phyloP scores from a whole-genome alignment of 2,797 vertebrate species.

The Rachycentron canadum region DNA sequence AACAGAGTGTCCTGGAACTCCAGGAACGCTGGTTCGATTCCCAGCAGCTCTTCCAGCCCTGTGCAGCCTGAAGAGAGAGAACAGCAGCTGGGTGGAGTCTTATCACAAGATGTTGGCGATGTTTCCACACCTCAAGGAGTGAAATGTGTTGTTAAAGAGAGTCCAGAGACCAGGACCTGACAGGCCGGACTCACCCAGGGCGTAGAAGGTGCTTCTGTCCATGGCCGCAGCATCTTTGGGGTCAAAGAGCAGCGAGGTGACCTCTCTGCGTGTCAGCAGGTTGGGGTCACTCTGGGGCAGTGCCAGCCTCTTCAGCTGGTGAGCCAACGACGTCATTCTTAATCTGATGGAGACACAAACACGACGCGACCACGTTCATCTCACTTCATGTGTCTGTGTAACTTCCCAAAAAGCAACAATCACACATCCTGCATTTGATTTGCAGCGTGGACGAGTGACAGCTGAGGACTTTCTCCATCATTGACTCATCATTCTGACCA shows the following conservation, averaged over 20 bases:
- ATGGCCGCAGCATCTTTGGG: conserved; percentile 91
- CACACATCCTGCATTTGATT: too few species aligned
- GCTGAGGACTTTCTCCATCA: too few species aligned
- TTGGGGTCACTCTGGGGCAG: conserved; percentile 91
- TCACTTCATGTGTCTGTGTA: neutral
- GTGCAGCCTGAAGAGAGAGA: conserved; percentile 88
- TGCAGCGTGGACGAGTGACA: too few species aligned
- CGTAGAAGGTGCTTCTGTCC: conserved; percentile 92
- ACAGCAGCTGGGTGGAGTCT: neutral
- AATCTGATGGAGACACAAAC: conserved; percentile 26
- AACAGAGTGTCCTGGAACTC: conserved; percentile 92
- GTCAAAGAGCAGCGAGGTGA: conserved; percentile 91
- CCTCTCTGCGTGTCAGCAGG: conserved; percentile 84
- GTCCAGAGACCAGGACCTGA: too few species aligned
- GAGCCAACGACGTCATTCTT: conserved; percentile 93
- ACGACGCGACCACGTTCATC: neutral
- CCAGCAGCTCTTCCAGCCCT: conserved; percentile 94
- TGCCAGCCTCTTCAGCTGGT: conserved; percentile 93
- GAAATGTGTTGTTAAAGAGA: rapidly evolving
- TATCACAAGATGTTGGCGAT: too few species aligned
- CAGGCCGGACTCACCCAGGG: conserved; percentile 87
- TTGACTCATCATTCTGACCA: too few species aligned
- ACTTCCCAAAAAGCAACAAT: too few species aligned
- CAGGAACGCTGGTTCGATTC: conserved; percentile 90
- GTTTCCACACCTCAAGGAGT: too few species aligned